These are phyloP conservation scores for Scaptomyza polygonia DNA, from an alignment of 2,888 invertebrate genomes.

Conservation along the genomic window DNA sequence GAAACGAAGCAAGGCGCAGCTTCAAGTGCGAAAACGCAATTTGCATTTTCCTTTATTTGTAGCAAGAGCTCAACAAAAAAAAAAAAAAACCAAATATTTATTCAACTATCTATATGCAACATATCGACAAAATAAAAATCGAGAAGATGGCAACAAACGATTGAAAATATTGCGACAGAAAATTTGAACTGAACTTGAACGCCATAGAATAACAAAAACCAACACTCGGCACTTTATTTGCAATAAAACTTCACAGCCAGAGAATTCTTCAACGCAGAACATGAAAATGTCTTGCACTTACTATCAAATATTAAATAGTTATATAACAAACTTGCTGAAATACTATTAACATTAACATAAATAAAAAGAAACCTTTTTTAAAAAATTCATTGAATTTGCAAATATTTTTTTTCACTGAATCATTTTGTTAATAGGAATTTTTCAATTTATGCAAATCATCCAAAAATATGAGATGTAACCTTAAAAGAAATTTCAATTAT, in stretches of 20 bases:
- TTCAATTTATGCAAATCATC: conserved; percentile 22
- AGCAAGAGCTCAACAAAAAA: conserved; percentile 35
- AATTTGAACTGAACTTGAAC: background rate
- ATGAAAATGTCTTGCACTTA: no score
- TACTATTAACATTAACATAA: no score
- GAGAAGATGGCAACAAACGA: background rate
- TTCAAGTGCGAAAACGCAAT: conserved; percentile 51
- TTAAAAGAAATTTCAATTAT: conserved; percentile 48
- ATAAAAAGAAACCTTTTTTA: no score
- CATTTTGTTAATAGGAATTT: conserved; percentile 6
- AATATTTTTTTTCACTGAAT: background rate
- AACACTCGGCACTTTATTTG: background rate
- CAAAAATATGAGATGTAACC: conserved; percentile 14
- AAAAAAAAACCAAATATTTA: background rate
- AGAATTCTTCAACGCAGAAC: background rate
- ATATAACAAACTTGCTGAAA: no score
- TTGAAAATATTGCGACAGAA: background rate
- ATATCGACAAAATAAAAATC: conserved; percentile 7
- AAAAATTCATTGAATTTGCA: background rate
- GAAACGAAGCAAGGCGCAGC: conserved; percentile 9
- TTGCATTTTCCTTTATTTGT: conserved; percentile 60
- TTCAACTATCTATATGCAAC: conserved; percentile 1
- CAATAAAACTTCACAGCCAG: background rate
- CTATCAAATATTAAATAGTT: no score
- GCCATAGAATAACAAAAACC: background rate